Evolutionary conservation across 2,888 invertebrate genomes (phyloP).

Genomic region (Apodemia zela): DNA sequence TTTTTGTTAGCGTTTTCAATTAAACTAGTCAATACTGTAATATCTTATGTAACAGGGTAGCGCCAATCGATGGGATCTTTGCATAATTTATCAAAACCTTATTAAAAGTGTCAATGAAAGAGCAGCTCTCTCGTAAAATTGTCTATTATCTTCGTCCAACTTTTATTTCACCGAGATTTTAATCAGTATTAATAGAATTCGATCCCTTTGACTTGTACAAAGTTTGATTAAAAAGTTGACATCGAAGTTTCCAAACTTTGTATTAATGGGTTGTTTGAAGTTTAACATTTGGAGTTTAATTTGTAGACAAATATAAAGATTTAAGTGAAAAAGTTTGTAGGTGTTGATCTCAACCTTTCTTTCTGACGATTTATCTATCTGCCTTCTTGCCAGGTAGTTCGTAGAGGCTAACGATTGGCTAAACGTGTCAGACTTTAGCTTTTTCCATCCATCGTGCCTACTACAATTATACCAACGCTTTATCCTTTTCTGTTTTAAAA

Average conservation of each 20-base stretch:
- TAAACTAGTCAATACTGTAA: not conserved
- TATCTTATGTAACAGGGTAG: not conserved
- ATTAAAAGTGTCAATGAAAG: conserved; percentile 67
- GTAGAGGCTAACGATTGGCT: too few species aligned
- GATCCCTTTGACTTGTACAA: conserved; percentile 17
- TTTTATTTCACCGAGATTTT: conserved; percentile 28
- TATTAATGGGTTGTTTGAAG: conserved; percentile 9
- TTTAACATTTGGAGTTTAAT: not conserved
- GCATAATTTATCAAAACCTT: conserved; percentile 71
- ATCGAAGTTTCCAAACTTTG: conserved; percentile 12
- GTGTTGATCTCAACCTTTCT: not conserved
- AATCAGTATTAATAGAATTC: conserved; percentile 24
- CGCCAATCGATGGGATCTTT: conserved; percentile 16
- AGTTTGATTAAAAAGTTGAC: conserved; percentile 21
- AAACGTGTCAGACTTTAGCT: not conserved
- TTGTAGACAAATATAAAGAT: not conserved
- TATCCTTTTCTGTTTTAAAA: too few species aligned
- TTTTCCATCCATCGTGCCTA: too few species aligned
- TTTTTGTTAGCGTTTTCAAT: not conserved
- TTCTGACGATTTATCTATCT: too few species aligned
- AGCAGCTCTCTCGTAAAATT: conserved; percentile 37
- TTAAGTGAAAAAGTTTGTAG: not conserved
- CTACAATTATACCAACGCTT: too few species aligned
- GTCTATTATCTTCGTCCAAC: conserved; percentile 32
- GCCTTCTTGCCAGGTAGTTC: not conserved